A percentile compares a stretch with the other conserved stretches of the same genome.
These are phyloP conservation scores for Junonia oenone DNA, from an alignment of 2,888 invertebrate genomes.

Conservation along the genomic window DNA sequence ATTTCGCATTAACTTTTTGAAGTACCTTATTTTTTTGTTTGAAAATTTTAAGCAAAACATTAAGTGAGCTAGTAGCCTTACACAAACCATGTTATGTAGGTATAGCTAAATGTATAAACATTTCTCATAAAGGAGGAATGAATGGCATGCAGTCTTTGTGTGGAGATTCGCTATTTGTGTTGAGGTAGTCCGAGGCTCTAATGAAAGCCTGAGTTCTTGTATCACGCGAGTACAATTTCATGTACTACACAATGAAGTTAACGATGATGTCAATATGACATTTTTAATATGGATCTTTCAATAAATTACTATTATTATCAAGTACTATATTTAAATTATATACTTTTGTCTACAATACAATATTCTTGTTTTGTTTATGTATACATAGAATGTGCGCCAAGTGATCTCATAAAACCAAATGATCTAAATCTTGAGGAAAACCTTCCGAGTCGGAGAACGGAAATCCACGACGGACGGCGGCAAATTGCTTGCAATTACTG, in stretches of 20 bases:
- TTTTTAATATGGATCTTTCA: no score
- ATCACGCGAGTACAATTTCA: slow-evolving; percentile 19
- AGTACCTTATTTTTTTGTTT: neutral
- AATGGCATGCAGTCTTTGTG: neutral
- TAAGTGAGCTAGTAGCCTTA: neutral
- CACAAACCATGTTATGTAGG: neutral
- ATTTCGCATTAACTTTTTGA: neutral
- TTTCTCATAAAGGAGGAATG: neutral
- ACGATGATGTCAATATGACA: neutral
- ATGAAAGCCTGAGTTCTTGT: slow-evolving; percentile 11
- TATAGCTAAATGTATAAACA: slow-evolving; percentile 1
- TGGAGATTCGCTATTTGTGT: slow-evolving; percentile 3
- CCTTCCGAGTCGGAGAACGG: no score
- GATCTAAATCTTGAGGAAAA: no score
- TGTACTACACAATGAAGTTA: slow-evolving; percentile 13
- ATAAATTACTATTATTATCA: no score
- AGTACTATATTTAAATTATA: no score
- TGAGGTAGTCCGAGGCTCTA: slow-evolving; percentile 1
- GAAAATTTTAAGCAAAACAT: neutral
- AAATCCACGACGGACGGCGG: no score
- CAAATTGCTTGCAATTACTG: no score
- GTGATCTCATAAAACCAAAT: no score
- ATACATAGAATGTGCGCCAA: no score
- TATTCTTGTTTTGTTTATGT: no score
- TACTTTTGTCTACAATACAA: no score